These are phyloP conservation scores for Pachyseris speciosa DNA, from an alignment of 64 coral and sea anemone species.

Conservation along the genomic window DNA sequence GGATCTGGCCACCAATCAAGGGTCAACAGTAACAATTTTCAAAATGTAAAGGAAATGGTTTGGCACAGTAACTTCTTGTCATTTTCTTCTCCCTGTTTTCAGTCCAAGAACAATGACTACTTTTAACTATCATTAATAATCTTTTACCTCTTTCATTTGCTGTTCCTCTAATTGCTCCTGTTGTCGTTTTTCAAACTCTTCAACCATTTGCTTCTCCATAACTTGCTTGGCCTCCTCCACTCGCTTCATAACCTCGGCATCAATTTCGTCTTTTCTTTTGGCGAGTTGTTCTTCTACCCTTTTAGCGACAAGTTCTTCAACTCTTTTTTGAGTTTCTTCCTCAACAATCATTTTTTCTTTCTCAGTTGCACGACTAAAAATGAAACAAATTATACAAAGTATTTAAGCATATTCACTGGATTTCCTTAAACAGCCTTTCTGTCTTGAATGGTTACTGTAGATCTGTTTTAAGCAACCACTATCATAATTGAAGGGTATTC, in stretches of 20 bases:
- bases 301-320: conserved; percentile 96
- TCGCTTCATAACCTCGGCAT: conserved; percentile 86
- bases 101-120: not conserved
- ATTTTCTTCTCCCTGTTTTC: not conserved
- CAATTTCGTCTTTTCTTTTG: conserved; percentile 98
- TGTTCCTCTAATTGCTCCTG: conserved; percentile 88
- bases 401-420: no score
- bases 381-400: not conserved
- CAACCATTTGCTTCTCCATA: conserved; percentile 96
- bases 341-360: conserved; percentile 96
- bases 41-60: not conserved
- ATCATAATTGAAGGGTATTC: no score
- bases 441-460: no score
- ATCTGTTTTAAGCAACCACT: no score
- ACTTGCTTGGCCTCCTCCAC: conserved; percentile 97
- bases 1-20: no score
- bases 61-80: not conserved
- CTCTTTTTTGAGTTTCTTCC: conserved; percentile 93
- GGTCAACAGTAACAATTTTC: not conserved
- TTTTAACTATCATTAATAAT: not conserved
- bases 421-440: no score
- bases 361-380: conserved; percentile 90
- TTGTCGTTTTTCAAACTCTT: conserved; percentile 96
- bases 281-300: conserved; percentile 96
- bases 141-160: conserved; percentile 83